Base-by-base conservation (phyloP, 2,888 invertebrate genomes). In the Pandemis corylana region DNA sequence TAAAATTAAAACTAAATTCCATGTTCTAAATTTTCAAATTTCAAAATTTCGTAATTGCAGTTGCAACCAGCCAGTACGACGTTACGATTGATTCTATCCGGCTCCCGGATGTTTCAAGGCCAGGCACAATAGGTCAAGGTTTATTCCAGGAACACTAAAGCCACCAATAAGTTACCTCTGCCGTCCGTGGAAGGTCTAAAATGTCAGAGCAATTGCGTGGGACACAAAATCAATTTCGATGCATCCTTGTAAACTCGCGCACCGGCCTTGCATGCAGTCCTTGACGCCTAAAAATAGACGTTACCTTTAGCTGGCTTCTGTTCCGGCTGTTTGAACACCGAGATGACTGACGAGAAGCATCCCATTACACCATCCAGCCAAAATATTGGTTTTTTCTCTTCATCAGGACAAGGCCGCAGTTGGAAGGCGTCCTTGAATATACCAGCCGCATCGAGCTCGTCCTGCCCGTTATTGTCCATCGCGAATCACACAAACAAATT, bases 341-440 rank as follows among this genome's bases (percentile, higher is more conserved):
- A 97, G 89, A 98, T 95, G 10, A 99, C 97, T 0, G 98, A 98
- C 77, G 97, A 95, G 85, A 99, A 96, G 85, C 99, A 99, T 1
- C 98, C 98, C 80, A 98, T 94, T 72, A 99, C 95, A 0, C 98
- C 98, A 77, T 96, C 97, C 87, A 97, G 96, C 97, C 97, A 97
- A 75, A 79, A 97, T 53, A 78, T 95, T 95, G 80, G 90, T 87
- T 78, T 96, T 94, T 87, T 96, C 41, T 88, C 87, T 41, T 83
- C 74, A 59, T 83, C 83, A 42, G 61, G 70, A 63, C 75, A 83
- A 76, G 69, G 77, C 76, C 66, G 80, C 63, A 68, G 78, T 78
- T 81, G 80, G 61, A 80, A 78, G 41, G 78, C 80, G 71, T 82
- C 85, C 79, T 83, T 83, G 74, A 78, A 76, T 46, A 77, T 78